Evolutionary conservation across 2,888 invertebrate genomes (phyloP).

Genomic region (Eupithecia tripunctaria): DNA sequence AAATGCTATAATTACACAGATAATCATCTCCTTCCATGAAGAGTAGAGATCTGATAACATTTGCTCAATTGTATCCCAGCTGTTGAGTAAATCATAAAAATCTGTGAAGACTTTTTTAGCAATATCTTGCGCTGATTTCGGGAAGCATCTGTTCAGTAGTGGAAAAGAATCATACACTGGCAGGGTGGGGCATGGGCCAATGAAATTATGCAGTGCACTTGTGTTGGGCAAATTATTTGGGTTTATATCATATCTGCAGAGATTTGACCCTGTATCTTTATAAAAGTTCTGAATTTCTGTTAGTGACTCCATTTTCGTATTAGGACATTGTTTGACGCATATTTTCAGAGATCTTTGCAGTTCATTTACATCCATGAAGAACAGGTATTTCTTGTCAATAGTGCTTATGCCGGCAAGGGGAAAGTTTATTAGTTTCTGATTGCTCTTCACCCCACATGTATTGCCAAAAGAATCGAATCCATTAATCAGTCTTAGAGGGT

Average conservation of each 20-base stretch:
- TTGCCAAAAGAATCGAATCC: conserved; percentile 98
- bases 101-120: conserved; percentile 86
- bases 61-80: conserved; percentile 95
- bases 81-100: conserved; percentile 92
- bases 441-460: conserved; percentile 93
- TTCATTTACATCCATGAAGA: conserved; percentile 93
- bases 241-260: conserved; percentile 90
- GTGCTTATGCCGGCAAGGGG: conserved; percentile 92
- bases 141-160: conserved; percentile 94
- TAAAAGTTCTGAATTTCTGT: conserved; percentile 90
- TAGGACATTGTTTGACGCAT: conserved; percentile 95
- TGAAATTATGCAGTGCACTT: conserved; percentile 73
- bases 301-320: conserved; percentile 85
- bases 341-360: conserved; percentile 91
- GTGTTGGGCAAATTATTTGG: conserved; percentile 78
- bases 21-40: conserved; percentile 94
- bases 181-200: conserved; percentile 91
- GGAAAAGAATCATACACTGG: conserved; percentile 92
- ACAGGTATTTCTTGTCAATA: conserved; percentile 90
- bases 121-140: conserved; percentile 87
- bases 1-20: conserved; percentile 91
- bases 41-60: conserved; percentile 94
- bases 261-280: conserved; percentile 87
- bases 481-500: conserved; percentile 93
- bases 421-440: conserved; percentile 89